Evolutionary conservation across 2,113 vertebrate species (phyloP), one percentile per base, ranked within the genome.

Genomic region (Columba livia): DNA sequence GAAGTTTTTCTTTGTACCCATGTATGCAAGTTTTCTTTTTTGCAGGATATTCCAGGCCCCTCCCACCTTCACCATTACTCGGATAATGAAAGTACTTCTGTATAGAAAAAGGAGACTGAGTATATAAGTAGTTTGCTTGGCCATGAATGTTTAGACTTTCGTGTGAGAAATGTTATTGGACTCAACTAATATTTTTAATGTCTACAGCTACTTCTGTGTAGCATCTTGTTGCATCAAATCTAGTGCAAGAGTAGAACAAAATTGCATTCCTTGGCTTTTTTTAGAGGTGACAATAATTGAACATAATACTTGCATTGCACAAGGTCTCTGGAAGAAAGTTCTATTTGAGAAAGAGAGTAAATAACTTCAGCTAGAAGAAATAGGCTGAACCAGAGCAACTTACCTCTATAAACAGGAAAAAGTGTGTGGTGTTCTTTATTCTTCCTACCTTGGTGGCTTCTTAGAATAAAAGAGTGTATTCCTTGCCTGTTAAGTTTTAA

Each of bases 11-110:
- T 66, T 65, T 82, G 21, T 40, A 79, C 14, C 10, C 18, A 5
- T 11, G 1, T 82, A 6, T 16, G 4, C 0, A 0, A 44, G 10
- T 72, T 88, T 72, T 48, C 25, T 72, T 89, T 48, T n/a, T 17
- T 34, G 26, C 18, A 23, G 44, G 25, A 12, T 69, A 31, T 85
- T 89, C 66, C 40, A 77, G 28, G 28, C 10, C 10, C 10, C n/a
- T 62, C 9, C 3, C 26, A 38, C 9, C 2, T 69, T 94, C 26
- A 38, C 40, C 7, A 8, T 75, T 75, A 57, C 64, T 58, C 26
- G 53, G 73, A 62, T 42, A 48, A 67, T 82, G 38, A 82, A 85
- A 88, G 47, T 54, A 7, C 12, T 34, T 44, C 26, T 65, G 4
- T 38, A 53, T 26, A 7, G 40, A 14, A 73, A 38, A 53, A 34